Base-by-base conservation (phyloP, 2,113 vertebrate genomes). In the Addax nasomaculatus region DNA sequence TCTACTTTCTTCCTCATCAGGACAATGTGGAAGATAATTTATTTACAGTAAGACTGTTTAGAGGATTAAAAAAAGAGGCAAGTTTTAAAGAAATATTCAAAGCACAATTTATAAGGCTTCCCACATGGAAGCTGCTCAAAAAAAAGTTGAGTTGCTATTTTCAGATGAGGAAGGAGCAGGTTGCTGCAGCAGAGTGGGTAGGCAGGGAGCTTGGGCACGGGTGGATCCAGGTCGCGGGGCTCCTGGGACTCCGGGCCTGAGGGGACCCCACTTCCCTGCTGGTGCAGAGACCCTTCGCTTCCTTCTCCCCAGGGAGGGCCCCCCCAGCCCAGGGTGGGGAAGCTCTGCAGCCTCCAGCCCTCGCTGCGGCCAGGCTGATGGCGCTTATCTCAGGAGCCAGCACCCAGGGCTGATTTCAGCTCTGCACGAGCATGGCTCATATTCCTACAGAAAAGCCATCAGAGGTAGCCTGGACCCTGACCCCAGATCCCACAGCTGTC, bases 261-360 rank as follows among this genome's bases (percentile, higher is more conserved):
- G 21, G 13, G 16, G 4, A 15, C 15, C 4, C 49, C 21, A 13
- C 70, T 11, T 17, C 2, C 21, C 15, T 60, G 43, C 30, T 19
- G 73, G 39, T 36, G 53, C 19, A 49, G 53, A 30, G 11, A 30
- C 14, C 30, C 51, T 29, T 53, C 8, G 0, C 51, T 25, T 10
- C 29, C 17, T 60, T 17, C 49, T 27, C 8, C 55, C 29, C 8
- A 13, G 1, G 1, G 25, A 6, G 62, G 85, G 19, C 19, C 4
- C 19, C 19, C 15, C 4, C 10, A 2, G 45, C 57, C 12, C 0
- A 0, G 10, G 21, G 51, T 5, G 0, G 0, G n/a, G 29, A 45
- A 4, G 64, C 29, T 11, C 53, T 8, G 23, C 10, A 2, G 8
- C 9, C 27, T n/a, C 91, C 49, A 4, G 36, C 14, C 64, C 85